Base-by-base conservation (phyloP, 2,113 vertebrate species). In the Plestiodon gilberti region DNA sequence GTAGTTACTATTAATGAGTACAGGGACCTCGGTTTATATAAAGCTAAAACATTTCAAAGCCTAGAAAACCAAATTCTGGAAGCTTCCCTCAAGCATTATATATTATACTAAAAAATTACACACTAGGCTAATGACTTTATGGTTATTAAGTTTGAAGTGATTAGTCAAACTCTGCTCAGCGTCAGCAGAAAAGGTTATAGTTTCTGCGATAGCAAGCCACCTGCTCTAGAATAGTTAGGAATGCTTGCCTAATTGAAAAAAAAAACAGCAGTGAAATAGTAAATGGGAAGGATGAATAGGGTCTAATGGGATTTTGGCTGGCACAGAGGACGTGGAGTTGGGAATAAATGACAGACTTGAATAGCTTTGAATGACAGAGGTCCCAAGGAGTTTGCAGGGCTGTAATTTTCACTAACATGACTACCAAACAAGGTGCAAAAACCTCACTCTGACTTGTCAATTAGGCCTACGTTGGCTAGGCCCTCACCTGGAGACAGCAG, bases 371-470 rank as follows among this genome's bases (percentile, higher is more conserved):
- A 67, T 17, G 52, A n/a, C 73, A 89, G 4, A 82, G 7, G 15
- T 3, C 84, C 55, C 87, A 59, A 87, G 22, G 7, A 38, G 84
- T 89, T 86, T 87, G 4, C 67, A 83, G 65, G 73, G 22, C 57
- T 85, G 82, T 0, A 6, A 0, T 79, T 89, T 48, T 88, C 6
- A 28, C 48, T 43, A 87, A 73, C 87, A 77, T 57, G 55, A 17
- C 17, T 57, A 6, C 13, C 55, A 57, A 57, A 17, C 55, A 57
- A 48, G 55, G 55, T 17, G 10, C 17, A 17, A 14, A 57, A 10
- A 57, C 55, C 55, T 57, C 17, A 57, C 55, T 57, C 55, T 57
- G 55, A 15, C 13, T 15, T 4, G 55, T 57, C 2, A 17, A 57
- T 57, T 57, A 14, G 55, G 55, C 17, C 55, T 17, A 57, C 2